Percentiles rank a stretch among this genome's conserved stretches.
phyloP scores from a whole-genome alignment of 1,140 invertebrate genomes.

The Procambarus clarkii region DNA sequence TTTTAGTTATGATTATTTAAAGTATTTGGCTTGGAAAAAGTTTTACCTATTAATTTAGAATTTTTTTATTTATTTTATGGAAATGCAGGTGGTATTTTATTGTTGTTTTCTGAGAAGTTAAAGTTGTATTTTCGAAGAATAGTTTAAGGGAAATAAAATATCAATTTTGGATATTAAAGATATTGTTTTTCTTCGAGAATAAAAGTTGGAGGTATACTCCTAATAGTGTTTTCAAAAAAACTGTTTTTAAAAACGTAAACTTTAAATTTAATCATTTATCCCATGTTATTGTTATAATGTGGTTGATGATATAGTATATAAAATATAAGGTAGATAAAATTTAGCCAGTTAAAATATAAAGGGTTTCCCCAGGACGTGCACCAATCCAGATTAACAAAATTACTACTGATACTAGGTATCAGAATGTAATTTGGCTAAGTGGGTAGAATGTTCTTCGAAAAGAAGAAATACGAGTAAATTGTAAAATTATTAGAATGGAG shows the following conservation, averaged over 20 bases:
- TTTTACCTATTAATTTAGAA: neutral
- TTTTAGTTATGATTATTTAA: neutral
- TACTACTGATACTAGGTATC: slow-evolving; percentile 77
- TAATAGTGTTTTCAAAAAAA: neutral
- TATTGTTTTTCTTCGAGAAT: too few species aligned
- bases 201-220: neutral
- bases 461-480: neutral
- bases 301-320: neutral
- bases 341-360: slow-evolving; percentile 75
- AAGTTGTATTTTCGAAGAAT: too few species aligned
- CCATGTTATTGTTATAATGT: neutral
- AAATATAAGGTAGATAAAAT: neutral
- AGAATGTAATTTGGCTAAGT: neutral
- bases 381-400: slow-evolving; percentile 83
- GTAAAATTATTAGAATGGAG: neutral
- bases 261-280: neutral
- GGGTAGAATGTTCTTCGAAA: neutral
- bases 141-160: too few species aligned
- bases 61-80: neutral
- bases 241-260: neutral
- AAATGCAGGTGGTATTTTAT: neutral
- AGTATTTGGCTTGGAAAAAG: neutral
- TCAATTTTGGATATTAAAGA: too few species aligned
- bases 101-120: too few species aligned
- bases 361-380: slow-evolving; percentile 80